Evolutionary conservation across 2,888 invertebrate genomes (phyloP).

Genomic region (Tipula vernalis): DNA sequence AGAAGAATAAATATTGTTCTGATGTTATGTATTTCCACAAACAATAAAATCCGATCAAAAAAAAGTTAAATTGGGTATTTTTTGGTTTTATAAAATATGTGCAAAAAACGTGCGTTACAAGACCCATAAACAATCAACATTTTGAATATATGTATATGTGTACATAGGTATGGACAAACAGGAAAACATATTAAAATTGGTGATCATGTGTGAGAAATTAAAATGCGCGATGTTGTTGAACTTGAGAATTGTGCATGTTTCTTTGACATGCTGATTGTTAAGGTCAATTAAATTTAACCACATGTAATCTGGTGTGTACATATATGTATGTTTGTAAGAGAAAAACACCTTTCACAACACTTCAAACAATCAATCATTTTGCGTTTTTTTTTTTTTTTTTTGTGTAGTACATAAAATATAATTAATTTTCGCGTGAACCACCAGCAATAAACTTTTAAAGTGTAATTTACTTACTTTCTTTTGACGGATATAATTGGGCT

Average conservation of each 20-base stretch:
- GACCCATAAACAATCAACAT: not conserved
- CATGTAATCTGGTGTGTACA: not conserved
- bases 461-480: not conserved
- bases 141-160: not conserved
- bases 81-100: not conserved
- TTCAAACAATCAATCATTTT: not conserved
- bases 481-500: not conserved
- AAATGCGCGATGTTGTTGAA: not conserved
- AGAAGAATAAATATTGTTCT: not conserved
- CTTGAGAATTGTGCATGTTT: not conserved
- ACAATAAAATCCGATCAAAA: not conserved
- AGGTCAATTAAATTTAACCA: not conserved
- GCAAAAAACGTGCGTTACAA: not conserved
- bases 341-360: not conserved
- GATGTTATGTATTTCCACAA: not conserved
- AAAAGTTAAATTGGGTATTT: not conserved
- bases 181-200: not conserved
- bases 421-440: not conserved
- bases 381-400: too few species aligned
- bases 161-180: not conserved
- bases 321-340: not conserved
- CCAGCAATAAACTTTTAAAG: not conserved
- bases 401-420: not conserved
- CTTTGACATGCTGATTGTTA: not conserved
- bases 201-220: conserved; percentile 4